A percentile compares a stretch with the other conserved stretches of the same genome.
phyloP scores from a whole-genome alignment of 2,797 vertebrate genomes.

The Gymnopithys bicolor region DNA sequence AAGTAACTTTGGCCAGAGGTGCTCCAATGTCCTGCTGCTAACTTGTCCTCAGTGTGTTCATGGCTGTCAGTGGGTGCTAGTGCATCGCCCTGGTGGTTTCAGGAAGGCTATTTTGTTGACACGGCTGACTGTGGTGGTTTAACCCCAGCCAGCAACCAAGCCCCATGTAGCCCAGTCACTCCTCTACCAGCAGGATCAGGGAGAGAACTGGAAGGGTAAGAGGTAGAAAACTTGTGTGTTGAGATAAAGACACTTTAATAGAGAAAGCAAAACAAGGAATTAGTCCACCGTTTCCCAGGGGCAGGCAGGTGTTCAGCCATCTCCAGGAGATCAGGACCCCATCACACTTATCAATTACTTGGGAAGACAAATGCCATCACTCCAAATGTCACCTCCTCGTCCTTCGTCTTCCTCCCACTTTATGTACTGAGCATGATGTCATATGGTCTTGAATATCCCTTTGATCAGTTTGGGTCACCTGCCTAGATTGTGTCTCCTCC shows the following conservation, averaged over 20 bases:
- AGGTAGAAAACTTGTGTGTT: neutral
- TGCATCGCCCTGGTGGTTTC: neutral
- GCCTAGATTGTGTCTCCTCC: neutral
- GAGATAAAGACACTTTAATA: neutral
- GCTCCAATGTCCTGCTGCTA: neutral
- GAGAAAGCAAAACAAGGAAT: neutral
- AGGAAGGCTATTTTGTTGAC: neutral
- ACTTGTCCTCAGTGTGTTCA: fast-evolving
- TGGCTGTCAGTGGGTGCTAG: neutral
- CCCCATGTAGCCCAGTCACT: neutral
- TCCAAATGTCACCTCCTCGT: neutral
- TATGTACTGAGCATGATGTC: neutral
- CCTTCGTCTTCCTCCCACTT: neutral
- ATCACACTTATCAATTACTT: neutral
- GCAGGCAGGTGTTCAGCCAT: neutral
- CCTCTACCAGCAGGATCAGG: neutral
- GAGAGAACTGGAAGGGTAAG: neutral
- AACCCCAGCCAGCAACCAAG: neutral
- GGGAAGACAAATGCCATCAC: neutral
- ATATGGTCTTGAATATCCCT: neutral
- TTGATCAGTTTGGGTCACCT: neutral
- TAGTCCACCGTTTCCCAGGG: neutral
- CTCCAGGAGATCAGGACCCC: neutral
- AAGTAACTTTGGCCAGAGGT: neutral
- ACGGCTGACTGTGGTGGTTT: neutral